phyloP scores from a whole-genome alignment of 30 jellyfish, hydroid and myxozoan species.

The Hydra vulgaris region DNA sequence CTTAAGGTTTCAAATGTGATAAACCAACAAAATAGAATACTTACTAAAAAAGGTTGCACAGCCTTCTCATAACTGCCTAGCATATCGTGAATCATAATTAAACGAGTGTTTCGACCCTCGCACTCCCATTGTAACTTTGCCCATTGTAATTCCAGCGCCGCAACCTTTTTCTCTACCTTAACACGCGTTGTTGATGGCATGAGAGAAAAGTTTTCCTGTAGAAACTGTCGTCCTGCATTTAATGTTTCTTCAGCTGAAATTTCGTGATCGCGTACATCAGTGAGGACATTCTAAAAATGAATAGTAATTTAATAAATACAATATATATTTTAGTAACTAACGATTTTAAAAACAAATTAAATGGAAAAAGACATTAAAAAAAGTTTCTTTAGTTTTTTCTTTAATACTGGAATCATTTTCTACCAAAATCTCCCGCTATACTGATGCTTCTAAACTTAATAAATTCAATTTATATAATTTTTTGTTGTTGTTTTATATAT shows the following conservation, averaged over 20 bases:
- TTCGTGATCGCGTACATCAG: constrained; percentile 34
- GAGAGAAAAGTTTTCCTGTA: constrained; percentile 47
- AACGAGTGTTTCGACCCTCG: constrained; percentile 76
- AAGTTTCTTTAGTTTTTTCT: too few relatives aligned
- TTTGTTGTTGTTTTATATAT: too few relatives aligned
- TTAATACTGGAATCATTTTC: too few relatives aligned
- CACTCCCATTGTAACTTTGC: constrained; percentile 95
- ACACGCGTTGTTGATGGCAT: constrained; percentile 43
- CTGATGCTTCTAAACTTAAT: too few relatives aligned
- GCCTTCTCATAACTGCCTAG: constrained; percentile 63
- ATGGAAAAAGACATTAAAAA: too few relatives aligned
- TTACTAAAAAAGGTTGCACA: constrained; percentile 73
- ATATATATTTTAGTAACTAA: too few relatives aligned
- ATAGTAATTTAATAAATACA: too few relatives aligned
- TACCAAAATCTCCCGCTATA: too few relatives aligned
- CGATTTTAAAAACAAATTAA: too few relatives aligned
- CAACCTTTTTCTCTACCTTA: constrained; percentile 52
- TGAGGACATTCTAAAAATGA: constrained; percentile 28
- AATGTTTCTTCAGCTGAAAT: constrained; percentile 44
- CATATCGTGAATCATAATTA: constrained; percentile 72
- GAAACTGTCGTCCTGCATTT: constrained; percentile 45
- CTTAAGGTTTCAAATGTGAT: too few relatives aligned
- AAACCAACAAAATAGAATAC: too few relatives aligned
- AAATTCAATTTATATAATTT: too few relatives aligned
- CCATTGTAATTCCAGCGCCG: constrained; percentile 88